These are phyloP conservation scores for Drosophila macrothrix DNA, from an alignment of 2,888 invertebrate species.

Conservation along the genomic window DNA sequence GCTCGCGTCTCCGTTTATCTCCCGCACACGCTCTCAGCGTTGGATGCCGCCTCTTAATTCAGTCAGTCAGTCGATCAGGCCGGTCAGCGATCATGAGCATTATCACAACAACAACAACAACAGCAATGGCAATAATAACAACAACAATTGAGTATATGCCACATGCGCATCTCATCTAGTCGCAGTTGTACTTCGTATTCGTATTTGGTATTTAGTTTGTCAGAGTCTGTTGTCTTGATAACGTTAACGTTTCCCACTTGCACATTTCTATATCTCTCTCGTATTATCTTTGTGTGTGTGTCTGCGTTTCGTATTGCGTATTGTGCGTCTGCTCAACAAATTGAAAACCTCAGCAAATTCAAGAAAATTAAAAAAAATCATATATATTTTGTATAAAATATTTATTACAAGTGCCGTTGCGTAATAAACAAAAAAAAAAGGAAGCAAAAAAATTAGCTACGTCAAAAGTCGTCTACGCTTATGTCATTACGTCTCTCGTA, in stretches of 20 bases:
- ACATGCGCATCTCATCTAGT: conserved; percentile 24
- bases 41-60: conserved; percentile 71
- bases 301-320: conserved; percentile 50
- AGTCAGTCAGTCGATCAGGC: conserved; percentile 22
- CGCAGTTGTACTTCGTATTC: conserved; percentile 23
- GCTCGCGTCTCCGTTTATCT: conserved; percentile 50
- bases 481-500: conserved; percentile 73
- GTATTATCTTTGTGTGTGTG: conserved; percentile 53
- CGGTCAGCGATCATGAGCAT: conserved; percentile 57
- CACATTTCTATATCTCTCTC: conserved; percentile 55
- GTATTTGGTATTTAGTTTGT: conserved; percentile 80
- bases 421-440: conserved; percentile 36
- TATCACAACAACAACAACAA: conserved; percentile 45
- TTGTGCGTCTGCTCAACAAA: conserved; percentile 48
- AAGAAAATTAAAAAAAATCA: not conserved
- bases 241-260: conserved; percentile 79
- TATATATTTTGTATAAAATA: conserved; percentile 6
- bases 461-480: conserved; percentile 63
- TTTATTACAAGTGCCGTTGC: conserved; percentile 58
- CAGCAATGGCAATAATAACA: conserved; percentile 15
- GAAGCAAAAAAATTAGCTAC: conserved; percentile 18
- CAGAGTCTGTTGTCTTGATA: conserved; percentile 85
- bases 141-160: conserved; percentile 35
- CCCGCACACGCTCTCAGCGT: conserved; percentile 50
- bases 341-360: conserved; percentile 5